Evolutionary conservation across 1,140 invertebrate genomes (phyloP).

Genomic region (Drosophila sproati): DNA sequence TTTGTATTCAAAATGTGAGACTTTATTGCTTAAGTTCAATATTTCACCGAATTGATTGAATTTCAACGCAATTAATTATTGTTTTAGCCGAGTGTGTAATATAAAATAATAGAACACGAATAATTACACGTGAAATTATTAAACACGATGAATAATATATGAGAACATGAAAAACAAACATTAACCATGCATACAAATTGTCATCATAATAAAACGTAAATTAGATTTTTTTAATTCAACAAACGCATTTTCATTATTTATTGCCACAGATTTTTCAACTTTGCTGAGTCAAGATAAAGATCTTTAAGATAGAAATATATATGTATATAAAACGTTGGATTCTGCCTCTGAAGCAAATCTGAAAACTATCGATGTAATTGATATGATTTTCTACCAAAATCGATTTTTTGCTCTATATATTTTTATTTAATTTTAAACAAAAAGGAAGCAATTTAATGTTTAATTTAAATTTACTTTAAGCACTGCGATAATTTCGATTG

Average conservation of each 20-base stretch:
- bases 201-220: slow-evolving; percentile 75
- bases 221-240: slow-evolving; percentile 73
- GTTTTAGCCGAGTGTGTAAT: slow-evolving; percentile 59
- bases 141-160: slow-evolving; percentile 41
- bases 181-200: slow-evolving; percentile 66
- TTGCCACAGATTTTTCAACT: neutral
- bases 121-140: slow-evolving; percentile 60
- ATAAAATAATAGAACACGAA: slow-evolving; percentile 44
- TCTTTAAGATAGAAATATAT: too few relatives aligned
- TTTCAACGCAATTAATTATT: slow-evolving; percentile 60
- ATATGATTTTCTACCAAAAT: neutral
- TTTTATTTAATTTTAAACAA: too few relatives aligned
- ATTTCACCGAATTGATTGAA: slow-evolving; percentile 73
- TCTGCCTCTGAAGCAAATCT: neutral
- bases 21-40: slow-evolving; percentile 78
- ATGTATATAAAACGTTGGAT: too few relatives aligned
- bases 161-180: slow-evolving; percentile 62
- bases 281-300: too few relatives aligned
- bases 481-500: neutral
- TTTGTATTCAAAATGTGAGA: slow-evolving; percentile 71
- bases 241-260: slow-evolving; percentile 10
- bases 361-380: neutral
- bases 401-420: neutral
- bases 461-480: too few relatives aligned
- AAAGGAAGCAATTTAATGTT: too few relatives aligned